A percentile compares a stretch with the other conserved stretches of the same genome.
phyloP scores from a whole-genome alignment of 1,140 invertebrate species.

The Callitettix versicolor region DNA sequence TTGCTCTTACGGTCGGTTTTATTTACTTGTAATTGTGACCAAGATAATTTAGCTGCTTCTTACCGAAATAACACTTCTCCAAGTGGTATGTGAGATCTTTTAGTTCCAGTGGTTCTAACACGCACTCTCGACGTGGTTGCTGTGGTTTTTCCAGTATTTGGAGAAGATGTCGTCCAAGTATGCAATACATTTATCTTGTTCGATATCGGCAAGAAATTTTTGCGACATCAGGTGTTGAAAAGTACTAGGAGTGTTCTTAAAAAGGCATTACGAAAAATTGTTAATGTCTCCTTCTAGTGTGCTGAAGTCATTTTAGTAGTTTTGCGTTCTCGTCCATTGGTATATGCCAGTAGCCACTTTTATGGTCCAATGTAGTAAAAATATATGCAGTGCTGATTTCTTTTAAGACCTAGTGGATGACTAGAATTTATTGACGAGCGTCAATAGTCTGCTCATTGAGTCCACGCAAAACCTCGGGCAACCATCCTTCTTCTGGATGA shows the following conservation, averaged over 20 bases:
- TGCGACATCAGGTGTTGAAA: conserved; percentile 27
- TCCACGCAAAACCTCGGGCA: too few species aligned
- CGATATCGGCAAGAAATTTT: conserved; percentile 10
- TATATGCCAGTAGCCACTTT: too few species aligned
- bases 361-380: too few species aligned
- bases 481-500: too few species aligned
- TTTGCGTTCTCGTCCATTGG: too few species aligned
- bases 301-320: too few species aligned
- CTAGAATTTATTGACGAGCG: too few species aligned
- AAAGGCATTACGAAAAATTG: conserved; percentile 29
- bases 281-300: conserved; percentile 18
- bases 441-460: too few species aligned
- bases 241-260: conserved; percentile 27
- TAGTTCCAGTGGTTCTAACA: conserved; percentile 20
- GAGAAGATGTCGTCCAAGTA: conserved; percentile 28
- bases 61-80: conserved; percentile 29
- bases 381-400: too few species aligned
- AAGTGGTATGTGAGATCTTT: too few species aligned
- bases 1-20: conserved; percentile 30
- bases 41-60: conserved; percentile 28
- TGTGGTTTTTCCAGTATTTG: conserved; percentile 21
- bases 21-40: conserved; percentile 28
- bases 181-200: conserved; percentile 3
- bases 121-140: conserved; percentile 17
- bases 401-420: too few species aligned